A percentile compares a stretch with the other conserved stretches of the same genome.
phyloP scores from a whole-genome alignment of 2,797 vertebrate genomes.

The Schizopygopsis pylzovi region DNA sequence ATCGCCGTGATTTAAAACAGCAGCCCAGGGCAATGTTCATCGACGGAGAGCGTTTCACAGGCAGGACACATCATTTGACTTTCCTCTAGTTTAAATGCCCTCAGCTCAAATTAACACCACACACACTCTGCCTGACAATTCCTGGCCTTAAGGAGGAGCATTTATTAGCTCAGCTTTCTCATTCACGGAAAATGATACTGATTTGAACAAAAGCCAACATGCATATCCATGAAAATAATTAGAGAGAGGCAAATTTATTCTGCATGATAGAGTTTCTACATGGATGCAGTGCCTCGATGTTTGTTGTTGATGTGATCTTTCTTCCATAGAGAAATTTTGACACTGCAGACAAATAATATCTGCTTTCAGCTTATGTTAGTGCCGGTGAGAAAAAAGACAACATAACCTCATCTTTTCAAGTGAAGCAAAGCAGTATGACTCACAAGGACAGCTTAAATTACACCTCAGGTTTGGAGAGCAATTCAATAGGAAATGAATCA shows the following conservation, averaged over 20 bases:
- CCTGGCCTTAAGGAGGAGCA: slow-evolving; percentile 50
- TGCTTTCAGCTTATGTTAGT: slow-evolving; percentile 18
- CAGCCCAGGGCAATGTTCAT: slow-evolving; percentile 68
- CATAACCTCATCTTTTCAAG: slow-evolving; percentile 61
- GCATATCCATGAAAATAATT: slow-evolving; percentile 19
- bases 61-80: slow-evolving; percentile 60
- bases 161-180: slow-evolving; percentile 56
- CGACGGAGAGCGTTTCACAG: slow-evolving; percentile 69
- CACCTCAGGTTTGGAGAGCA: slow-evolving; percentile 78
- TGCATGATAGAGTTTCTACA: neutral
- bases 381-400: slow-evolving; percentile 47
- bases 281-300: neutral
- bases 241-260: slow-evolving; percentile 21
- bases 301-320: neutral
- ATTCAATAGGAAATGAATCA: slow-evolving; percentile 85
- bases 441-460: slow-evolving; percentile 78
- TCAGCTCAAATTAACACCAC: slow-evolving; percentile 58
- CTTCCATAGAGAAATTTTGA: neutral
- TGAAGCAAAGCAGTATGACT: slow-evolving; percentile 70
- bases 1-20: slow-evolving; percentile 67
- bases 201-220: slow-evolving; percentile 47
- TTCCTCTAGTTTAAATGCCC: slow-evolving; percentile 59
- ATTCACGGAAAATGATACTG: slow-evolving; percentile 51
- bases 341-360: slow-evolving; percentile 12
- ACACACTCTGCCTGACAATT: slow-evolving; percentile 42